phyloP scores from a whole-genome alignment of 2,113 vertebrate species.

The Podarcis cretensis region DNA sequence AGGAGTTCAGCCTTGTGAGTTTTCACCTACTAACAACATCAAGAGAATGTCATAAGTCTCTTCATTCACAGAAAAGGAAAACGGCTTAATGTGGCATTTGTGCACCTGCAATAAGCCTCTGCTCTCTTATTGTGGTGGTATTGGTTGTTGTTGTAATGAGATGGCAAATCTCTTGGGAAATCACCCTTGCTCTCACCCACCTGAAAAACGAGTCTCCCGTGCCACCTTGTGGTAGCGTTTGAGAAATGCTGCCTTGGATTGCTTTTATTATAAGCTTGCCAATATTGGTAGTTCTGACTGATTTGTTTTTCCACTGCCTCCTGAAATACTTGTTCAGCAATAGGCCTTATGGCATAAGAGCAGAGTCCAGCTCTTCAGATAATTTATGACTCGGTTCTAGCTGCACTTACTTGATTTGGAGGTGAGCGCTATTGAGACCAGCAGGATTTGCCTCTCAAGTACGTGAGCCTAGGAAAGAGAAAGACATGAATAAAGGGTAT shows the following conservation, averaged over 20 bases:
- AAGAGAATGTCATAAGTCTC: background rate
- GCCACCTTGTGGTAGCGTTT: background rate
- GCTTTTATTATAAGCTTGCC: background rate
- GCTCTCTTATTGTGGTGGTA: background rate
- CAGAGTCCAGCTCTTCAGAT: background rate
- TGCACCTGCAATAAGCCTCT: background rate
- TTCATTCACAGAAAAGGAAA: background rate
- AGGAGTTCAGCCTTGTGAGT: background rate
- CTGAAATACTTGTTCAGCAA: background rate
- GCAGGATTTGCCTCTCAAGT: background rate
- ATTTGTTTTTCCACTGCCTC: background rate
- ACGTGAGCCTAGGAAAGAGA: background rate
- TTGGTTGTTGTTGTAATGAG: background rate
- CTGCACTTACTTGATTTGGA: background rate
- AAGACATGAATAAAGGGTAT: rapidly evolving
- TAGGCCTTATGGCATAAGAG: too few relatives aligned
- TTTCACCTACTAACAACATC: background rate
- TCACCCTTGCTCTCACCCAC: background rate
- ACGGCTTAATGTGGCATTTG: background rate
- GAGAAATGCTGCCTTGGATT: background rate
- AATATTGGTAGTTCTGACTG: background rate
- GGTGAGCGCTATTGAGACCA: background rate
- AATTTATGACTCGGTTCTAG: rapidly evolving
- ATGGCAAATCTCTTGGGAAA: background rate
- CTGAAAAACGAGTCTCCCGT: background rate